Evolutionary conservation across 2,113 vertebrate genomes (phyloP).

Genomic region (Mohoua ochrocephala): DNA sequence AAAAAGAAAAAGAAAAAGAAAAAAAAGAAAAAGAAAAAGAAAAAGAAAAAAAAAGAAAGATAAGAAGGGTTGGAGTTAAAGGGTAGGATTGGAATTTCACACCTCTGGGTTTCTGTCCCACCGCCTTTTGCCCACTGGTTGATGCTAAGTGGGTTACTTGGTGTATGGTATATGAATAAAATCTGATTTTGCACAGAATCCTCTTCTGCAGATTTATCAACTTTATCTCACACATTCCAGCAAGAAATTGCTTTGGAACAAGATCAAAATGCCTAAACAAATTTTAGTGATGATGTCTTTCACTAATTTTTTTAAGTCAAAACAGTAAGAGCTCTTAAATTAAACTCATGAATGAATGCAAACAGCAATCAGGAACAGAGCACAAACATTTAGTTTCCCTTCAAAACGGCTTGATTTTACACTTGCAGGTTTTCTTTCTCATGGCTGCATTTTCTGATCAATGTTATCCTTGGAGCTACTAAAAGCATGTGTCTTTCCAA

Average conservation of each 20-base stretch:
- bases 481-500: neutral
- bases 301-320: neutral
- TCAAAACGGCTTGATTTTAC: neutral
- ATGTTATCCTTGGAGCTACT: neutral
- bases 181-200: neutral
- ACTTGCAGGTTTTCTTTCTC: neutral
- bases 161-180: neutral
- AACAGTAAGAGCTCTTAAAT: neutral
- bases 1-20: accelerated
- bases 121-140: neutral
- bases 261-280: neutral
- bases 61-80: accelerated
- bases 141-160: neutral
- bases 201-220: neutral
- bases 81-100: neutral
- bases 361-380: neutral
- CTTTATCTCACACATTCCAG: neutral
- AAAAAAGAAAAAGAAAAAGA: too few relatives aligned
- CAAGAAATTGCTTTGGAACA: accelerated
- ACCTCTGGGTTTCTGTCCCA: neutral
- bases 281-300: neutral
- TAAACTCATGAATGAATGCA: neutral
- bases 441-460: neutral
- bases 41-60: accelerated
- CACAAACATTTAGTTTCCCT: neutral